Conservation (phyloP, 2,797 vertebrate genomes). For the Arrhamphus sclerolepis region DNA sequence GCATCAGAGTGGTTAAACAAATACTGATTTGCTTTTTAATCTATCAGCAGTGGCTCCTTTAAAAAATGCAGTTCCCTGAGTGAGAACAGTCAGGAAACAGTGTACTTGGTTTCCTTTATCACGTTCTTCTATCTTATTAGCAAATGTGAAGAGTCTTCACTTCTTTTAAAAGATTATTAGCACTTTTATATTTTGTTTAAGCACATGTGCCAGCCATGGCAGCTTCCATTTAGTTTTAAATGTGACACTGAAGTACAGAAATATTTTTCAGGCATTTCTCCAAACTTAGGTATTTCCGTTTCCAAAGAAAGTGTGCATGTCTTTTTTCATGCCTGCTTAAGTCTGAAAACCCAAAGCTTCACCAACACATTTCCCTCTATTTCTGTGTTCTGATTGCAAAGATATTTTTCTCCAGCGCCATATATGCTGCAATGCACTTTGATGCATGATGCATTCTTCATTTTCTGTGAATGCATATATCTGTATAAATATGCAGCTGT, state of each 20-base stretch:
- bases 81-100: constrained; percentile 9
- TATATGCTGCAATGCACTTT: too few species aligned
- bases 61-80: constrained; percentile 12
- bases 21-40: constrained; percentile 26
- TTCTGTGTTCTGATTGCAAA: constrained; percentile 23
- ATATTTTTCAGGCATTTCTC: background rate
- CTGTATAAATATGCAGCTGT: background rate
- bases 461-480: background rate
- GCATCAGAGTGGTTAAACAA: constrained; percentile 19
- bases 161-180: constrained; percentile 31
- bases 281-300: constrained; percentile 18
- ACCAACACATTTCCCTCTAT: constrained; percentile 2
- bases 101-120: constrained; percentile 26
- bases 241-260: constrained; percentile 4
- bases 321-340: constrained; percentile 41
- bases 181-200: background rate
- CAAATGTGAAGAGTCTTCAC: constrained; percentile 9
- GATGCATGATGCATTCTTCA: constrained; percentile 1
- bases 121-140: constrained; percentile 26
- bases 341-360: constrained; percentile 40
- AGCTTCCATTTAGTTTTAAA: constrained; percentile 10
- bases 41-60: constrained; percentile 10
- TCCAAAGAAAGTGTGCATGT: constrained; percentile 16
- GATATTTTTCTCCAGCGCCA: background rate
- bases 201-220: too few species aligned